A percentile compares a stretch with the other conserved stretches of the same genome.
These are phyloP conservation scores for Amiota minor DNA, from an alignment of 2,888 invertebrate genomes.

Conservation along the genomic window DNA sequence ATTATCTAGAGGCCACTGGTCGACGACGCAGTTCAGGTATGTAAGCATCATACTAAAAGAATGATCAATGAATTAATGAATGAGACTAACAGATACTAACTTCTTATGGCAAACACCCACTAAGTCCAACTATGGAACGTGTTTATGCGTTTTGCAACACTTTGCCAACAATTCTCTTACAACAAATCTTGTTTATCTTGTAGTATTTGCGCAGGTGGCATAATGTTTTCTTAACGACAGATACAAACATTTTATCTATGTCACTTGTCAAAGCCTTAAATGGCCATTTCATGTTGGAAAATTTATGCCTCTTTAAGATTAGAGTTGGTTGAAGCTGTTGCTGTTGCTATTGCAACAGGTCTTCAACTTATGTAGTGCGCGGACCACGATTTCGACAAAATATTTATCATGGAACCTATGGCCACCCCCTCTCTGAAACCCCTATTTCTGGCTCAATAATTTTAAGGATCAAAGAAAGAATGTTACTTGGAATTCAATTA, in stretches of 20 bases:
- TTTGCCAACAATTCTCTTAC: constrained; percentile 25
- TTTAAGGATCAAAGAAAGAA: too few relatives aligned
- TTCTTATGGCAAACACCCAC: constrained; percentile 23
- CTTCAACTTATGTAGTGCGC: too few relatives aligned
- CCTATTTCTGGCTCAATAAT: too few relatives aligned
- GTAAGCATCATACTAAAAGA: constrained; percentile 36
- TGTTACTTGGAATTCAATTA: too few relatives aligned
- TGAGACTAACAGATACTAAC: constrained; percentile 4
- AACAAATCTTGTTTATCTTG: constrained; percentile 25
- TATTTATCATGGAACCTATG: too few relatives aligned
- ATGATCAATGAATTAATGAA: neutral
- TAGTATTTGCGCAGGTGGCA: constrained; percentile 67
- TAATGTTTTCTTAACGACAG: constrained; percentile 18
- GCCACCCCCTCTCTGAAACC: too few relatives aligned
- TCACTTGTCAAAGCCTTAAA: constrained; percentile 66
- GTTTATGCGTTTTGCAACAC: constrained; percentile 23
- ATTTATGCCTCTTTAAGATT: constrained; percentile 8
- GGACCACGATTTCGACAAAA: too few relatives aligned
- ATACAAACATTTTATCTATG: constrained; percentile 55
- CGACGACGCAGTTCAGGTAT: constrained; percentile 73
- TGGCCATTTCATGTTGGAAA: constrained; percentile 48
- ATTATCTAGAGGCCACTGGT: constrained; percentile 73
- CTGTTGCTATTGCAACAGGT: too few relatives aligned
- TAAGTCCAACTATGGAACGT: constrained; percentile 27
- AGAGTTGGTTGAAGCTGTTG: too few relatives aligned